phyloP scores from a whole-genome alignment of 2,888 invertebrate genomes.

The Lasius platythorax region DNA sequence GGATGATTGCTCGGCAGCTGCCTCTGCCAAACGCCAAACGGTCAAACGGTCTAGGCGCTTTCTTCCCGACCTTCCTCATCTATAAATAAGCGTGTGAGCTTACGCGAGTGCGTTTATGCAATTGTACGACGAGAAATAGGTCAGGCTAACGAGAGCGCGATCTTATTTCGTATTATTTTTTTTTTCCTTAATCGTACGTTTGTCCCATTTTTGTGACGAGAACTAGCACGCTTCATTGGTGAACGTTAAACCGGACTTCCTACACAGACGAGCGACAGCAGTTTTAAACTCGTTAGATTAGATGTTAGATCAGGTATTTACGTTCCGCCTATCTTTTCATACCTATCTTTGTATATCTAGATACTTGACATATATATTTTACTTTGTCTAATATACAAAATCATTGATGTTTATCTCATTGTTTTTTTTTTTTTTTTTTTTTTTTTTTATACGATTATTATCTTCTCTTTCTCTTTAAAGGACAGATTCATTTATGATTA shows the following conservation, averaged over 20 bases:
- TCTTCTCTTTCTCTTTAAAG: background rate
- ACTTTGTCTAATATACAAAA: background rate
- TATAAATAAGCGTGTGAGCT: constrained; percentile 74
- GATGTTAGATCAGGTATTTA: background rate
- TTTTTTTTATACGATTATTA: background rate
- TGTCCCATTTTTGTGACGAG: background rate
- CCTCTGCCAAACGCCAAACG: constrained; percentile 77
- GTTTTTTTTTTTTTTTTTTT: background rate
- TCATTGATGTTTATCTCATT: background rate
- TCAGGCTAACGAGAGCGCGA: constrained; percentile 70
- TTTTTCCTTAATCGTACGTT: constrained; percentile 62
- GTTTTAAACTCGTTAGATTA: background rate
- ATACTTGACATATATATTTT: background rate
- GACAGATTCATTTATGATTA: background rate
- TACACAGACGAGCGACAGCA: background rate
- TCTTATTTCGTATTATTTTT: constrained; percentile 65
- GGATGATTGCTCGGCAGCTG: constrained; percentile 76
- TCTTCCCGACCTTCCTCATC: constrained; percentile 77
- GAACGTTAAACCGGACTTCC: background rate
- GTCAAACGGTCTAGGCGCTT: constrained; percentile 77
- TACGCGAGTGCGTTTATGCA: constrained; percentile 75
- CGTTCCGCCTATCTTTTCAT: background rate
- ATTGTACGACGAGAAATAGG: constrained; percentile 74
- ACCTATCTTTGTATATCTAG: background rate
- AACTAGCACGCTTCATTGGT: background rate